Conservation (phyloP, 2,888 invertebrate genomes). For the Candidula unifasciata region DNA sequence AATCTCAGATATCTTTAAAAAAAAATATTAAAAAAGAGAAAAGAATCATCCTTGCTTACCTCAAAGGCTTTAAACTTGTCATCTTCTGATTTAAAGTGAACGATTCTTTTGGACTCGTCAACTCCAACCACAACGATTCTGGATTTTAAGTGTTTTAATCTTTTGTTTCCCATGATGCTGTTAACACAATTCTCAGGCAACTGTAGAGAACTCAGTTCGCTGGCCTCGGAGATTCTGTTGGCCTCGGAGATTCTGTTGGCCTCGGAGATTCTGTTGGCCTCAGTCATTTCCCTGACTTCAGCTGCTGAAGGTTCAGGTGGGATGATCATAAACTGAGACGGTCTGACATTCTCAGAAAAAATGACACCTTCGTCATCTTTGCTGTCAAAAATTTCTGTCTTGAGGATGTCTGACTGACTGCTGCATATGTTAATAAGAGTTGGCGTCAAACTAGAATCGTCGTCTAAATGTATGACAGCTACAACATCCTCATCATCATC, state of each 20-base stretch:
- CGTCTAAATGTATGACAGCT: constrained; percentile 9
- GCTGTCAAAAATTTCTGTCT: not conserved
- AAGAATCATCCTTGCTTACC: not conserved
- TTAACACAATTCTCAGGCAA: constrained; percentile 2
- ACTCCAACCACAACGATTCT: constrained; percentile 18
- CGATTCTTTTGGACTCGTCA: constrained; percentile 4
- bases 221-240: no score
- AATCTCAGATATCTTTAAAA: no score
- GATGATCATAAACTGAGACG: not conserved
- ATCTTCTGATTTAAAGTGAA: constrained; percentile 3
- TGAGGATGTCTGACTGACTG: not conserved
- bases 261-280: no score
- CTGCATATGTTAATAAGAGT: constrained; percentile 20
- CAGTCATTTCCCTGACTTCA: not conserved
- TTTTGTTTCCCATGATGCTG: not conserved
- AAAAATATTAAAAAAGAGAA: not conserved
- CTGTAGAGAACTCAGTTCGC: not conserved
- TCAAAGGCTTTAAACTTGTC: constrained; percentile 3
- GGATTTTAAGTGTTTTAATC: not conserved
- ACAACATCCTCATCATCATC: constrained; percentile 9
- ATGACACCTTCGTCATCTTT: not conserved
- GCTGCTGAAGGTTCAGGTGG: not conserved
- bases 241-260: no score
- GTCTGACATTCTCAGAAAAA: not conserved
- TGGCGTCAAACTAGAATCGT: not conserved